These are phyloP conservation scores for Rhorus exstirpatorius DNA, from an alignment of 2,888 invertebrate genomes.

Conservation along the genomic window DNA sequence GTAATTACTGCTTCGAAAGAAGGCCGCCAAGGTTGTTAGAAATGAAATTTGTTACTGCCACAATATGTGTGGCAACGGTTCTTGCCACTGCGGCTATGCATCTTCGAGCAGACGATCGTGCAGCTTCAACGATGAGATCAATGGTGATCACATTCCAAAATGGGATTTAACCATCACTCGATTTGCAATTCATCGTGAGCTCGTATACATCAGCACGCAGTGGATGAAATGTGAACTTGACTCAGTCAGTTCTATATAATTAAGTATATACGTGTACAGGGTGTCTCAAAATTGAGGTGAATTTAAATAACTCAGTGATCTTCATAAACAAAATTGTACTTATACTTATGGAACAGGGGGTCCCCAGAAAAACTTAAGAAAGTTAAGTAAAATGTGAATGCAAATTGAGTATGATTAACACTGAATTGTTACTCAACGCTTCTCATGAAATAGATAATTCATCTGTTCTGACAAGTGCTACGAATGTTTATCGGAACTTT, in stretches of 20 bases:
- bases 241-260: constrained; percentile 26
- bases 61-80: constrained; percentile 17
- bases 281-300: not conserved
- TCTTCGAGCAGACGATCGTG: not conserved
- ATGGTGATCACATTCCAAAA: constrained; percentile 71
- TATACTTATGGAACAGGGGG: too few relatives aligned
- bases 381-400: too few relatives aligned
- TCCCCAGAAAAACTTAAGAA: too few relatives aligned
- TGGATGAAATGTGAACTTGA: constrained; percentile 38
- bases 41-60: constrained; percentile 27
- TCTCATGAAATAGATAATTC: too few relatives aligned
- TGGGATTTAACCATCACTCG: constrained; percentile 66
- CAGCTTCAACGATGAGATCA: constrained; percentile 58
- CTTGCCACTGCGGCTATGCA: not conserved
- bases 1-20: too few relatives aligned
- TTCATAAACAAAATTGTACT: too few relatives aligned
- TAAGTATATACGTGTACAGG: not conserved
- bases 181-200: constrained; percentile 19
- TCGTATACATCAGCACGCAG: constrained; percentile 14
- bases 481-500: too few relatives aligned
- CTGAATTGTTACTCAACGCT: too few relatives aligned
- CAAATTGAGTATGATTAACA: too few relatives aligned
- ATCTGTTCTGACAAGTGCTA: too few relatives aligned
- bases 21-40: constrained; percentile 6
- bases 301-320: too few relatives aligned